A percentile compares a stretch with the other conserved stretches of the same genome.
phyloP scores from a whole-genome alignment of 2,797 vertebrate genomes.

The Malurus leucopterus region DNA sequence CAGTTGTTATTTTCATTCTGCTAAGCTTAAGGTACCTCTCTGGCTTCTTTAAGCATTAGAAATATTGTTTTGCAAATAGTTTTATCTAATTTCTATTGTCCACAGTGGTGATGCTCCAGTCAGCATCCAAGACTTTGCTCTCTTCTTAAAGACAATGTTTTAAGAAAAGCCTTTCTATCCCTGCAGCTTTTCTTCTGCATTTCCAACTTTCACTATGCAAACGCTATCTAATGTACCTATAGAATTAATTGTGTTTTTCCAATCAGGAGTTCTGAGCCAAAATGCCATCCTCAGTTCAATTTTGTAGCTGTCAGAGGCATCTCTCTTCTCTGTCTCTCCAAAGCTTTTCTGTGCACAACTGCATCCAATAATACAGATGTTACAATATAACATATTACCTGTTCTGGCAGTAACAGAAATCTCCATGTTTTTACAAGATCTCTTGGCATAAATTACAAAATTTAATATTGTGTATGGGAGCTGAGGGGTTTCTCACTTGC shows the following conservation, averaged over 20 bases:
- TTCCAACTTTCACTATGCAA: neutral
- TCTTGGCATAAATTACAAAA: neutral
- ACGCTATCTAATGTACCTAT: rapidly evolving
- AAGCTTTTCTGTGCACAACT: neutral
- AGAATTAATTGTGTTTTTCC: neutral
- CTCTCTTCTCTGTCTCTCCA: neutral
- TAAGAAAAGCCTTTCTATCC: neutral
- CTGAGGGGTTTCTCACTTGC: neutral
- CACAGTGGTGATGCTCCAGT: neutral
- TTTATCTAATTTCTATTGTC: neutral
- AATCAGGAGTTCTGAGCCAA: neutral
- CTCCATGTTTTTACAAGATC: neutral
- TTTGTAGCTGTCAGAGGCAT: neutral
- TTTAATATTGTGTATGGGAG: neutral
- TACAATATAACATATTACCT: neutral
- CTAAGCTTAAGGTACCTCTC: neutral
- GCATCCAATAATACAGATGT: neutral
- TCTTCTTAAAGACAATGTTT: neutral
- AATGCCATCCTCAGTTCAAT: neutral
- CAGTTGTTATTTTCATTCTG: neutral
- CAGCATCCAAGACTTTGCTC: neutral
- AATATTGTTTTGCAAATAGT: neutral
- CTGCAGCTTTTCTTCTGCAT: neutral
- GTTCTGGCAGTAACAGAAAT: neutral
- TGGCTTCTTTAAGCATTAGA: neutral